A percentile compares a stretch with the other conserved stretches of the same genome.
Conservation (phyloP, 2,888 invertebrate species). For the Nephrotoma guestfalica region DNA sequence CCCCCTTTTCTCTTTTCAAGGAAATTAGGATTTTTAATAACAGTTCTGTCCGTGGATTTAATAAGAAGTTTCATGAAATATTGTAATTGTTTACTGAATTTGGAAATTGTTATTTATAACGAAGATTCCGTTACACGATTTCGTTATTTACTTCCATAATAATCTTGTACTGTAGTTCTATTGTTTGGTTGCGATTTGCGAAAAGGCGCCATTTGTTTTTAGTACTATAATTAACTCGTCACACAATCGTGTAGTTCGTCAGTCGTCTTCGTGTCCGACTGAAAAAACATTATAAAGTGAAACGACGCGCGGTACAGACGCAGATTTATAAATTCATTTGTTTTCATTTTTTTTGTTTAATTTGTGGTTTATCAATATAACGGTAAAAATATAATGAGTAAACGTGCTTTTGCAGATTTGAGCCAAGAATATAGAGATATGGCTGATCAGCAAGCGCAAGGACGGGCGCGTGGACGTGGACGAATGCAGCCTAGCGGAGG, state of each 20-base stretch:
- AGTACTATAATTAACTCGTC: neutral
- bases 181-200: neutral
- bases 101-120: too few relatives aligned
- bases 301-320: neutral
- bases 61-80: too few relatives aligned
- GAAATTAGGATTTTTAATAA: too few relatives aligned
- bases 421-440: neutral
- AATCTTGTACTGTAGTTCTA: neutral
- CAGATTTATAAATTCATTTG: neutral
- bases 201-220: neutral
- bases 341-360: neutral
- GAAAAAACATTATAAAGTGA: neutral
- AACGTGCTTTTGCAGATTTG: neutral
- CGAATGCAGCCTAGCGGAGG: slow-evolving; percentile 12
- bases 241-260: neutral
- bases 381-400: neutral
- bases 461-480: slow-evolving; percentile 17
- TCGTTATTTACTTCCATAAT: neutral
- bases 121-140: neutral
- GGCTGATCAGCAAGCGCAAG: slow-evolving; percentile 6
- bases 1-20: too few relatives aligned
- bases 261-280: neutral
- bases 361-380: neutral
- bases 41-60: too few relatives aligned
- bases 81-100: too few relatives aligned